Percentiles rank a stretch among this genome's conserved stretches.
Conservation (phyloP, 1,140 invertebrate genomes). For the Pogonus chalceus region DNA sequence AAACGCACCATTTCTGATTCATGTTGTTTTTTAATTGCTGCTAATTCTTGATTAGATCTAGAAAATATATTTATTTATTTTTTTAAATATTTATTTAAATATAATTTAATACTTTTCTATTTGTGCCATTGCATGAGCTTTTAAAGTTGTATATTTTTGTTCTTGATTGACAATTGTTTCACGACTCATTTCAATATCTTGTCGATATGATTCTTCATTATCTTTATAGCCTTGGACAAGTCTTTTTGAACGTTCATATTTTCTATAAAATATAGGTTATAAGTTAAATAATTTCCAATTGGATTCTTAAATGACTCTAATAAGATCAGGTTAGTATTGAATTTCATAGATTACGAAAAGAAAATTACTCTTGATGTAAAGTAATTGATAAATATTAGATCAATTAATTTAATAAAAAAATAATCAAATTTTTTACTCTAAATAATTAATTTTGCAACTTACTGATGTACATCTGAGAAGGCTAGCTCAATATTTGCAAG, state of each 20-base stretch:
- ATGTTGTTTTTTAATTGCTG: constrained; percentile 13
- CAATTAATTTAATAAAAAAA: too few relatives aligned
- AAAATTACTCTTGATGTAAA: too few relatives aligned
- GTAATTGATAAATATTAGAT: too few relatives aligned
- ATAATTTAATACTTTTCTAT: constrained; percentile 44
- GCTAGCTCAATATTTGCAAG: constrained; percentile 24
- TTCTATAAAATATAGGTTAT: constrained; percentile 21
- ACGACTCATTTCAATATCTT: constrained; percentile 40
- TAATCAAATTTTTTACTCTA: too few relatives aligned
- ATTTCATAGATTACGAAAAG: too few relatives aligned
- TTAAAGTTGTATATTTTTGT: constrained; percentile 40
- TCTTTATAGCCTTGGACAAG: constrained; percentile 45
- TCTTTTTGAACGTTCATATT: constrained; percentile 46
- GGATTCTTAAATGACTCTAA: too few relatives aligned
- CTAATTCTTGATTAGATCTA: constrained; percentile 25
- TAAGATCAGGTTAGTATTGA: too few relatives aligned
- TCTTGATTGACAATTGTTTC: constrained; percentile 40
- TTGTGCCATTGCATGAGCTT: constrained; percentile 44
- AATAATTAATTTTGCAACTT: constrained; percentile 10
- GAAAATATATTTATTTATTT: too few relatives aligned
- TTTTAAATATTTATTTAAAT: too few relatives aligned
- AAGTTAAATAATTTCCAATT: too few relatives aligned
- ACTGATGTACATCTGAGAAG: constrained; percentile 26
- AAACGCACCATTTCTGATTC: constrained; percentile 9
- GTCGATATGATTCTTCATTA: constrained; percentile 46